phyloP scores from a whole-genome alignment of 2,888 invertebrate species.

The Gastracanthus pulcherrimus region DNA sequence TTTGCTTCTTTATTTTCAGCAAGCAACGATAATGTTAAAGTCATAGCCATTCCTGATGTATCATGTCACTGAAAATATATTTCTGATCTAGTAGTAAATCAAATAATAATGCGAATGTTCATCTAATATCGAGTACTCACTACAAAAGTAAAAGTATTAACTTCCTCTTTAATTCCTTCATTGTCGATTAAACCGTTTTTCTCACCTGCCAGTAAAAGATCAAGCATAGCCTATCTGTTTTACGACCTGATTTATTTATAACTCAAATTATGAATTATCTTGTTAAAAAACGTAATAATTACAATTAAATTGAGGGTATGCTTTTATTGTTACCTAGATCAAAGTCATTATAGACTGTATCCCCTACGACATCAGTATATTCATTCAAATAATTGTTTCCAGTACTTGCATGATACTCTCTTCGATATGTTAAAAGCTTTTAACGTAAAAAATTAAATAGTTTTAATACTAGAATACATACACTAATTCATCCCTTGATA shows the following conservation, averaged over 20 bases:
- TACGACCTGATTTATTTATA: constrained; percentile 33
- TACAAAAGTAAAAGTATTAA: constrained; percentile 70
- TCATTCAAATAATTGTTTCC: constrained; percentile 47
- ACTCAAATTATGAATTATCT: neutral
- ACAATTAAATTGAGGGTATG: too few species aligned
- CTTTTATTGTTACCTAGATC: neutral
- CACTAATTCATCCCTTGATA: too few species aligned
- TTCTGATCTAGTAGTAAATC: neutral
- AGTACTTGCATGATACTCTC: constrained; percentile 54
- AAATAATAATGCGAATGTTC: constrained; percentile 60
- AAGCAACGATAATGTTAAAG: constrained; percentile 79
- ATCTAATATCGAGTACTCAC: constrained; percentile 36
- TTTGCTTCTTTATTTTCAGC: constrained; percentile 77
- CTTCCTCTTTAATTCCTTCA: constrained; percentile 71
- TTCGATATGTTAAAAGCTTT: constrained; percentile 58
- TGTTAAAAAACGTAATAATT: neutral
- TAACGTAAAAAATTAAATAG: neutral
- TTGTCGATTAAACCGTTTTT: constrained; percentile 64
- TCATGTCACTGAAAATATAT: constrained; percentile 80
- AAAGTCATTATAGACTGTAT: neutral
- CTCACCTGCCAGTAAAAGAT: constrained; percentile 68
- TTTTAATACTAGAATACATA: too few species aligned
- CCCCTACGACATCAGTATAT: constrained; percentile 18
- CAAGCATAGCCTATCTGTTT: constrained; percentile 69
- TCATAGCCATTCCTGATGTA: constrained; percentile 80